These are phyloP conservation scores for Poeciliopsis gracilis DNA, from an alignment of 2,797 vertebrate species.

Conservation along the genomic window DNA sequence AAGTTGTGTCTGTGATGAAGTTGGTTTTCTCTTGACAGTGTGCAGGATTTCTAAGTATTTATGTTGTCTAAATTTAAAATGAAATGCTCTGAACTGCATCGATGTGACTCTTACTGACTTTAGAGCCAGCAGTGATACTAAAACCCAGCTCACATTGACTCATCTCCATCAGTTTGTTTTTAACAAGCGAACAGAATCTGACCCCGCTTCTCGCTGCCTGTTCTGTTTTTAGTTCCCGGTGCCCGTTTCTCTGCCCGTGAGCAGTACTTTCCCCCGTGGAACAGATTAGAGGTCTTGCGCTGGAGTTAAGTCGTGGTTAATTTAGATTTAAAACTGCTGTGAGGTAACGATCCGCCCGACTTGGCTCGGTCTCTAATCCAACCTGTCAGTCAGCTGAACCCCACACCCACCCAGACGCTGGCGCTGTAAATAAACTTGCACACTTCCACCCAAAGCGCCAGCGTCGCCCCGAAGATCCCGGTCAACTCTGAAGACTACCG, in stretches of 20 bases:
- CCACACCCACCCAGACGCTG: slow-evolving; percentile 40
- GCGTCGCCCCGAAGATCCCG: slow-evolving; percentile 33
- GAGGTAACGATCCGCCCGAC: slow-evolving; percentile 77
- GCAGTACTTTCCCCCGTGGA: slow-evolving; percentile 69
- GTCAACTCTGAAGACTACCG: slow-evolving; percentile 46
- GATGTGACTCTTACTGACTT: neutral
- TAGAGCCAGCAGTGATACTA: neutral
- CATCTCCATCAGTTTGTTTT: slow-evolving; percentile 18
- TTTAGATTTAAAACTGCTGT: slow-evolving; percentile 80
- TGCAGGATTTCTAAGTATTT: neutral
- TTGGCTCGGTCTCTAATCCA: slow-evolving; percentile 76
- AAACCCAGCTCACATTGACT: neutral
- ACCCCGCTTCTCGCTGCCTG: slow-evolving; percentile 48
- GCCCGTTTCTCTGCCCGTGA: slow-evolving; percentile 40
- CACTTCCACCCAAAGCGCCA: slow-evolving; percentile 30
- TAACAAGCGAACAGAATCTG: slow-evolving; percentile 32
- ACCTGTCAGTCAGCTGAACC: slow-evolving; percentile 52
- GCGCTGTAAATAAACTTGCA: slow-evolving; percentile 37
- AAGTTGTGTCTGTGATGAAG: neutral
- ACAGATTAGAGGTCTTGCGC: slow-evolving; percentile 76
- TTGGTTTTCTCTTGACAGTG: neutral
- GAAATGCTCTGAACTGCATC: neutral
- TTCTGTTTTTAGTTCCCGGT: slow-evolving; percentile 66
- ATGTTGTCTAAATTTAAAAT: neutral
- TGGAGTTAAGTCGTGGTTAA: slow-evolving; percentile 76